Base-by-base conservation (phyloP, 1,140 invertebrate species). In the Vanessa tameamea region DNA sequence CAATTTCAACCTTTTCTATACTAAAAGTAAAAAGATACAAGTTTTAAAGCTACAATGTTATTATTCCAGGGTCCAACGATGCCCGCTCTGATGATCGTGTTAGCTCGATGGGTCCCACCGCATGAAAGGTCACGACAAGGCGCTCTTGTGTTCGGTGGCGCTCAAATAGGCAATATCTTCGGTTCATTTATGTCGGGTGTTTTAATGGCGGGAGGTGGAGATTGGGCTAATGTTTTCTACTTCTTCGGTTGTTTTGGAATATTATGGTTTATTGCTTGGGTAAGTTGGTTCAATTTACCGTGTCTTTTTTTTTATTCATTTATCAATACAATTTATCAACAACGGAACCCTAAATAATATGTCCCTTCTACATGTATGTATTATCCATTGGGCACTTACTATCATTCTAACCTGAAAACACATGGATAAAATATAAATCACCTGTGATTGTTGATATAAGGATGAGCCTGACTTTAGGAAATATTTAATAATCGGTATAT, bases 221-320 rank as follows among this genome's bases (percentile, higher is more conserved):
- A 95, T 16, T 97, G 96, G 96, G 94, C 95, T 0, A 94, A 94
- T 2, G 96, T 97, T 0, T 97, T 97, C 86, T 97, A 97, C 87
- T 94, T 97, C 66, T 98, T 98, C 86, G 97, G 97, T 76, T 93
- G 93, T 53, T 85, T 96, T 1, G 96, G 95, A 2, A 88, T 96
- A 13, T 48, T 96, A 0, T 97, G 96, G 96, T 96, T 96, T 75
- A 75, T 95, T 3, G 80, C 95, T 50, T 97, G 96, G 94, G 93
- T 95, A 82, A 93, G 92, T 92, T 47, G 48, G 43, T 51, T 9
- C n/a, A 8, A 31, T 26, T 26, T 59, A 26, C 37, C 20, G n/a
- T 53, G 15, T 7, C 50, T 16, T 13, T 12, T 57, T 55, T 9
- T 20, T 57, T 31, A 31, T 31, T 31, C 26, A 31, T 31, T 0